Base-by-base conservation (phyloP, 2,888 invertebrate genomes). In the Lithophane leautieri region DNA sequence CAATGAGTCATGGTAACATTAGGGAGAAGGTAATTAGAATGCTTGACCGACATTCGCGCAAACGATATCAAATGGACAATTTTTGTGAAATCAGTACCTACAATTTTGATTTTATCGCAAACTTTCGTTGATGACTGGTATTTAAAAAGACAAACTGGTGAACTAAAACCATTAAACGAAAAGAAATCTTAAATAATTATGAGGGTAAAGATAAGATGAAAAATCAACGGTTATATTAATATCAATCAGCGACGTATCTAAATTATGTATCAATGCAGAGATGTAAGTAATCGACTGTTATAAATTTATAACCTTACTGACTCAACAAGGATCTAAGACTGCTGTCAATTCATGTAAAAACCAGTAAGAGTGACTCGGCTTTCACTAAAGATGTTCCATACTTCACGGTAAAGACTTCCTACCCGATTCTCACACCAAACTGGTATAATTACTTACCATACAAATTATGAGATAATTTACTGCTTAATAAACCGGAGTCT, bases 1-100 rank as follows among this genome's bases (percentile, higher is more conserved):
- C 56, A 70, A 82, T 88, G 86, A 88, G 78, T 88, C 88, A 84
- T 73, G 50, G 44, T 8, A 56, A 40, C 68, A 72, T 82, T 76
- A 76, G 73, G 82, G 67, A 60, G 68, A 62, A 6, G 42, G 62
- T 71, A 77, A 87, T 81, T 83, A 79, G 42, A 76, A 69, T 76
- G 58, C 34, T 34, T 86, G 76, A 42, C 63, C 74, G 52, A 77
- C 74, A 82, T 81, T 78, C 70, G n/a, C 22, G 62, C 25, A 54
- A 78, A 74, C 47, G 56, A 54, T 74, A 34, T 40, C 12, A 62
- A 72, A 73, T 63, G 72, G 63, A 19, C 56, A 75, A 4, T 79
- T 82, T 73, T 76, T 70, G 71, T 63, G 70, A 83, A 85, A 74
- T 71, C 28, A 56, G 71, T 50, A 44, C n/a, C n/a, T n/a, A n/a